Base-by-base conservation (phyloP, 1,140 invertebrate species). In the Carposina sasakii region DNA sequence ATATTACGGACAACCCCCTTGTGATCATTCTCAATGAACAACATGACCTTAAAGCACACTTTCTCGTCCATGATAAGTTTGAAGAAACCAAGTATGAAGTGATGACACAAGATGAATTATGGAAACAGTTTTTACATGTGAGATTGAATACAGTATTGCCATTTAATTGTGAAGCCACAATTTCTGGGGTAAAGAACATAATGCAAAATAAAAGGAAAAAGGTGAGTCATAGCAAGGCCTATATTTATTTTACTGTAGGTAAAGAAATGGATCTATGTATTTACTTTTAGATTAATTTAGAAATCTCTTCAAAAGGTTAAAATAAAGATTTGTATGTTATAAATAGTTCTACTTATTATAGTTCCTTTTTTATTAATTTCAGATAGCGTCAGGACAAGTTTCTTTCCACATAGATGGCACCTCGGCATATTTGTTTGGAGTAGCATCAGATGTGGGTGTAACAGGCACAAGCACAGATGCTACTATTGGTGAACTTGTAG, bases 1-100 rank as follows among this genome's bases (percentile, higher is more conserved):
- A 93, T 73, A 89, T 92, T 46, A 93, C 91, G 39, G 91, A 93
- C 67, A 93, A 92, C 81, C 92, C 91, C 21, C 82, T 93, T 30
- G 79, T 92, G 49, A 75, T 93, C 20, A 88, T 88, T 60, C 89
- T 88, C 17, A 85, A 85, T 50, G 81, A 87, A 10, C 66, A 84
- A 40, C 87, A 88, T 48, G 86, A 87, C 15, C 63, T 93, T 40
- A 82, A 88, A 62, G 87, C 91, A 9, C 89, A 89, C 53, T 89
- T 92, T 66, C 87, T 92, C 50, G 87, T 91, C 12, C 91, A 93
- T 82, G 90, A 91, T 53, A 90, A 91, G 64, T 81, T 93, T 47
- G 88, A 91, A 71, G 81, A 87, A 51, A 87, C 88, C 17, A 82
- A 78, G 22, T 87, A 90, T 67, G 89, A 90, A 61, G 78, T 90